These are phyloP conservation scores for Pseudococcus viburni DNA, from an alignment of 2,888 invertebrate species.

Conservation along the genomic window DNA sequence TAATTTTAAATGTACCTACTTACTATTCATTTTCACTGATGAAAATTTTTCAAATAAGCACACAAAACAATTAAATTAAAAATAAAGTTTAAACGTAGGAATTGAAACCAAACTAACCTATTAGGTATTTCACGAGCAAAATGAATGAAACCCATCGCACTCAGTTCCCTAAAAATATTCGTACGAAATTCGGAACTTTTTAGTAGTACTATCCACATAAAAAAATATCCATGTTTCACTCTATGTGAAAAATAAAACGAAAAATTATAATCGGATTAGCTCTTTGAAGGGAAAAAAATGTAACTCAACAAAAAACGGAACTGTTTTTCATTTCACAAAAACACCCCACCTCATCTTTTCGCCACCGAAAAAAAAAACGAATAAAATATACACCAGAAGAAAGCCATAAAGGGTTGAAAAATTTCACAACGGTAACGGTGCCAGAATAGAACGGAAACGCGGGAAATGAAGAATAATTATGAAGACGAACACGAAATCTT, in stretches of 20 bases:
- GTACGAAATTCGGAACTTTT: background rate
- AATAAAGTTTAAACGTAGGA: too few relatives aligned
- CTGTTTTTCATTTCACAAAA: background rate
- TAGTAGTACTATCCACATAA: background rate
- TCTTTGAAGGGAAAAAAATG: background rate
- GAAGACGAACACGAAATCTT: background rate
- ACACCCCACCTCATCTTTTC: background rate
- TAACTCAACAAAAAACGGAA: conserved; percentile 10
- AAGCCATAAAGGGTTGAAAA: background rate
- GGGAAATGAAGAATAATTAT: conserved; percentile 16
- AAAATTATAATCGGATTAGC: background rate
- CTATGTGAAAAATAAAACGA: background rate
- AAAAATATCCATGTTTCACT: background rate
- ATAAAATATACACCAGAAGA: background rate
- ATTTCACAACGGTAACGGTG: background rate
- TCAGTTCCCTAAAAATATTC: background rate
- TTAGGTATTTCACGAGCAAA: too few relatives aligned
- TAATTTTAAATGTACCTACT: too few relatives aligned
- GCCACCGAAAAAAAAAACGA: background rate
- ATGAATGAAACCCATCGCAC: too few relatives aligned
- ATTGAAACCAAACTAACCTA: too few relatives aligned
- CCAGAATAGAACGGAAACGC: background rate
- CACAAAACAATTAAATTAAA: too few relatives aligned
- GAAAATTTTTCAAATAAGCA: too few relatives aligned
- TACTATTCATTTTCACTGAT: too few relatives aligned